Percentiles rank a stretch among this genome's conserved stretches.
These are phyloP conservation scores for Choreutis nemorana DNA, from an alignment of 2,888 invertebrate species.

Conservation along the genomic window DNA sequence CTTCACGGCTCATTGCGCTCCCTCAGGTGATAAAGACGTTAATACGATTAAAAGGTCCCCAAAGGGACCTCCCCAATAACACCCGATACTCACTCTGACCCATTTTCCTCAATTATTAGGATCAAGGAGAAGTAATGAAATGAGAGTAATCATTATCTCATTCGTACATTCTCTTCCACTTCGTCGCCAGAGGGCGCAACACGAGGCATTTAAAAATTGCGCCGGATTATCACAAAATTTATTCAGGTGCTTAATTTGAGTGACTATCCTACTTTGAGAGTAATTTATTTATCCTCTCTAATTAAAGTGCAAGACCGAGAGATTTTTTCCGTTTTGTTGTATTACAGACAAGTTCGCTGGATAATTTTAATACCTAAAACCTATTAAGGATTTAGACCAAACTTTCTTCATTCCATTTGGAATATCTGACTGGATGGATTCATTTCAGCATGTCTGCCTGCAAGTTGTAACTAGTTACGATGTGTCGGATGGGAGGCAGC, in stretches of 20 bases:
- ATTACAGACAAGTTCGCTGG: no score
- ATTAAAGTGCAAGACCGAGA: no score
- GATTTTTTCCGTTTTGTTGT: no score
- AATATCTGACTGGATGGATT: no score
- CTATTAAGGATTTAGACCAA: no score
- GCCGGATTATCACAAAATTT: constrained; percentile 64
- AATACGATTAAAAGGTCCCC: constrained; percentile 55
- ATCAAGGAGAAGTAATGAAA: constrained; percentile 63
- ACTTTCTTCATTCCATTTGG: no score
- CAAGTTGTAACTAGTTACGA: constrained; percentile 46
- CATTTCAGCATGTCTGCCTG: no score
- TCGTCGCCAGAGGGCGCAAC: constrained; percentile 36
- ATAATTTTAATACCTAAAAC: no score
- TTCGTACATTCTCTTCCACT: constrained; percentile 47
- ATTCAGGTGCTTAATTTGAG: constrained; percentile 66
- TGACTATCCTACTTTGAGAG: constrained; percentile 52
- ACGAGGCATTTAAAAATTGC: constrained; percentile 60
- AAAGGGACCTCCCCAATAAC: constrained; percentile 44
- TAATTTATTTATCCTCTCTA: constrained; percentile 64
- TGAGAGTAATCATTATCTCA: constrained; percentile 61
- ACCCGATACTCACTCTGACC: constrained; percentile 39
- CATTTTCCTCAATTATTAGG: constrained; percentile 62
- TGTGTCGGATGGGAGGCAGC: constrained; percentile 19
- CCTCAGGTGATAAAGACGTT: constrained; percentile 57
- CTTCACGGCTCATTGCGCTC: constrained; percentile 43